Evolutionary conservation across 2,797 vertebrate species (phyloP).

Genomic region (Onychomys torridus): DNA sequence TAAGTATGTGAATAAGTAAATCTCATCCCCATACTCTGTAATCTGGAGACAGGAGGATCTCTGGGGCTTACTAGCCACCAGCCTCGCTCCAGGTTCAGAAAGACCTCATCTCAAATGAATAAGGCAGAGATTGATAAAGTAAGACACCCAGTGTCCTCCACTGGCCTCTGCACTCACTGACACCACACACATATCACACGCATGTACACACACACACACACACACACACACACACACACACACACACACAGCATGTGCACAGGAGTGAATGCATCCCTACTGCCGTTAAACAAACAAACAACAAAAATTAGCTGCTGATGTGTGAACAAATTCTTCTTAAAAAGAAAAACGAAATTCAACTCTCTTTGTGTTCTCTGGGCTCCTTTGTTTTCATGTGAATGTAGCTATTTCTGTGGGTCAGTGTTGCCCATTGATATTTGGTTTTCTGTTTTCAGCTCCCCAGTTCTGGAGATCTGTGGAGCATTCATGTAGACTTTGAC

Average conservation of each 20-base stretch:
- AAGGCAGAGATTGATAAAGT: neutral
- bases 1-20: neutral
- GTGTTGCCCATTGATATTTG: neutral
- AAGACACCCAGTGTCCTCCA: neutral
- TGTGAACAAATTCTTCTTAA: neutral
- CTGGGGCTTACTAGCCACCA: neutral
- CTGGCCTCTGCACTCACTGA: neutral
- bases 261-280: neutral
- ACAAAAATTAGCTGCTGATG: neutral
- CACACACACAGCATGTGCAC: neutral
- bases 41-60: neutral
- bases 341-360: neutral
- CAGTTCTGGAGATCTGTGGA: slow-evolving; percentile 90
- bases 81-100: neutral
- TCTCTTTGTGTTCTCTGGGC: neutral
- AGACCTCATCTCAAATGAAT: neutral
- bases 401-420: neutral
- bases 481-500: slow-evolving; percentile 91
- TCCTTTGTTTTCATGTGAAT: neutral
- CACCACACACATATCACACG: neutral
- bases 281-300: neutral
- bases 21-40: neutral
- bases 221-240: neutral
- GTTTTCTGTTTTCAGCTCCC: slow-evolving; percentile 87
- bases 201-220: neutral